phyloP scores from a whole-genome alignment of 1,140 invertebrate species.

The Drosophila bipectinata region DNA sequence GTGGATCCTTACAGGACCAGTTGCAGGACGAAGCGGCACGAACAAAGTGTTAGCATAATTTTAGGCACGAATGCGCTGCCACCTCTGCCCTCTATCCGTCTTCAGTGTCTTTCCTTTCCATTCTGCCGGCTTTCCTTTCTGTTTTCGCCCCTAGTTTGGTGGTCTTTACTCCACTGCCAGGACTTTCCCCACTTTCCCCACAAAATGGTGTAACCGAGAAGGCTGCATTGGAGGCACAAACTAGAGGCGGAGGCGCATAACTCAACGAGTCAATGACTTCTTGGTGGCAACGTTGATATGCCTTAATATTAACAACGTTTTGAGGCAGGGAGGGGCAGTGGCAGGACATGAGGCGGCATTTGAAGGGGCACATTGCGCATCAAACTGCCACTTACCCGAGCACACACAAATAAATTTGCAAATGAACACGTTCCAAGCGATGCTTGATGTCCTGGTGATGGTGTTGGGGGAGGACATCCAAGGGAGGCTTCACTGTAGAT shows the following conservation, averaged over 20 bases:
- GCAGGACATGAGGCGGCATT: slow-evolving; percentile 57
- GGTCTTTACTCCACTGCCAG: slow-evolving; percentile 9
- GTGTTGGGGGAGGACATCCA: background rate
- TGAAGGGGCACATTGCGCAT: slow-evolving; percentile 80
- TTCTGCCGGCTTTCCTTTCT: slow-evolving; percentile 9
- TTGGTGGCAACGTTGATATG: slow-evolving; percentile 83
- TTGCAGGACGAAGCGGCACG: slow-evolving; percentile 48
- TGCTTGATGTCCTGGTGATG: slow-evolving; percentile 38
- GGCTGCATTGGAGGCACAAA: slow-evolving; percentile 27
- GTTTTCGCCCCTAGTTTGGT: slow-evolving; percentile 7
- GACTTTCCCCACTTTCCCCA: slow-evolving; percentile 5
- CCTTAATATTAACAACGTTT: slow-evolving; percentile 82
- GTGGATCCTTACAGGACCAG: slow-evolving; percentile 29
- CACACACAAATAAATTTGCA: slow-evolving; percentile 82
- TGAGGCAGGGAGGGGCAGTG: background rate
- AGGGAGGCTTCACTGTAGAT: slow-evolving; percentile 30
- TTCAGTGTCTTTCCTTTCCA: slow-evolving; percentile 18
- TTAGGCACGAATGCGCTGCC: slow-evolving; percentile 78
- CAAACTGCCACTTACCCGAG: slow-evolving; percentile 77
- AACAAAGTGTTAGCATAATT: slow-evolving; percentile 80
- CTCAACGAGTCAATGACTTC: slow-evolving; percentile 84
- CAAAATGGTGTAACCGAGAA: slow-evolving; percentile 46
- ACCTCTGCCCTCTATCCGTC: slow-evolving; percentile 33
- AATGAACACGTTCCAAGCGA: slow-evolving; percentile 79
- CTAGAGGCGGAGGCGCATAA: slow-evolving; percentile 59